A percentile compares a stretch with the other conserved stretches of the same genome.
phyloP scores from a whole-genome alignment of 1,140 invertebrate genomes.

The Saxidomus purpurata region DNA sequence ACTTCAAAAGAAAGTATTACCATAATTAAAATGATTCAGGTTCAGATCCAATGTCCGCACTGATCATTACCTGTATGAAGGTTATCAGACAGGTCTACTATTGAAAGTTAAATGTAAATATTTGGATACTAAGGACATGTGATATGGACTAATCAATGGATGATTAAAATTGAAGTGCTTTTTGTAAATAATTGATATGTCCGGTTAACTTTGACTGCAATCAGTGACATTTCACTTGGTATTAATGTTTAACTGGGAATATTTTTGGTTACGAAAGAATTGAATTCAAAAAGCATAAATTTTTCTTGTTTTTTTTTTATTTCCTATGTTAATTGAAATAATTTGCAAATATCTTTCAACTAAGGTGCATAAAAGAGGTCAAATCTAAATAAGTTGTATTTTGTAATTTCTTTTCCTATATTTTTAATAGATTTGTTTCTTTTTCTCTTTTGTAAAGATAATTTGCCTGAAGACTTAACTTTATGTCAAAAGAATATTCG shows the following conservation, averaged over 20 bases:
- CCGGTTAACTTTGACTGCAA: not conserved
- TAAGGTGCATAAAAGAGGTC: too few species aligned
- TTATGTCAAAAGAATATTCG: too few species aligned
- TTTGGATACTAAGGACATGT: constrained; percentile 9
- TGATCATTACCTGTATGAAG: not conserved
- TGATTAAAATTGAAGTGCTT: constrained; percentile 33
- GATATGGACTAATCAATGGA: constrained; percentile 11
- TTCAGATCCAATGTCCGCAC: not conserved
- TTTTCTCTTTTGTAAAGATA: too few species aligned
- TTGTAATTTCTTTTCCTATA: too few species aligned
- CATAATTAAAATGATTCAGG: not conserved
- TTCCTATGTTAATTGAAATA: too few species aligned
- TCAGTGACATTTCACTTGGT: too few species aligned
- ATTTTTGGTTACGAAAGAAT: not conserved
- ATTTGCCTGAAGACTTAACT: too few species aligned
- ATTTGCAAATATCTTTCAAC: too few species aligned
- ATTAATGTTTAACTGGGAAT: too few species aligned
- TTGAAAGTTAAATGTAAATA: constrained; percentile 27
- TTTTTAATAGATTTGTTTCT: too few species aligned
- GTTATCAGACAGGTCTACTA: constrained; percentile 16
- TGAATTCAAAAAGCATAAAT: not conserved
- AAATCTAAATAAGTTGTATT: too few species aligned
- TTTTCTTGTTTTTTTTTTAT: too few species aligned
- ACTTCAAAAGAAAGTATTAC: not conserved
- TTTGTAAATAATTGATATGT: constrained; percentile 38